Evolutionary conservation across 1,140 invertebrate species (phyloP), one percentile per base, ranked within the genome.

Genomic region (Diachasmimorpha longicaudata): DNA sequence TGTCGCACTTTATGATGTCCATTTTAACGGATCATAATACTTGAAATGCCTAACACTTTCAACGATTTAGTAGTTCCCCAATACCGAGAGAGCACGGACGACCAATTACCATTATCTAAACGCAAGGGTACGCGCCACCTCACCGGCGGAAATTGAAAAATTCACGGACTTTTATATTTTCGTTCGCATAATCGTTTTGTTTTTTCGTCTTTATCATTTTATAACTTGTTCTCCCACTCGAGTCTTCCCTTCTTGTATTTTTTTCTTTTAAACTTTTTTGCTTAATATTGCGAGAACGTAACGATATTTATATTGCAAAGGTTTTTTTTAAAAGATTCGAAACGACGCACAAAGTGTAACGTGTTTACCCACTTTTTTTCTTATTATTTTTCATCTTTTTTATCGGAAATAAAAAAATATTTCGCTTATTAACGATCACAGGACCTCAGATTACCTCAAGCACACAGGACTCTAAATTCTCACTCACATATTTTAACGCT

Each of bases 361-460:
- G 70, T 77, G 46, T 75, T 75, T 75, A 70, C 74, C 44, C 63
- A 52, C 71, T 73, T 72, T 68, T 68, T 72, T 71, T 52, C 16
- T 74, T 52, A 37, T 48, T 52, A 68, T 63, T 75, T 31, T 36
- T 68, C 31, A 46, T 68, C 36, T 68, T 36, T 75, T 67, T 68
- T 44, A 71, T 85, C 85, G 82, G 87, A 89, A 89, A 89, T 89
- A 89, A 89, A 89, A 89, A 89, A 89, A 89, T 89, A 89, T 89
- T 89, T 89, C 84, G 87, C 86, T 89, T 89, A 88, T 89, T 75
- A 89, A 89, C 87, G 87, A 89, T 89, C 88, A 89, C 88, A 89
- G 88, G 87, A 88, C 88, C 88, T 89, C 87, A 88, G 87, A 89
- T 89, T 87, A 88, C 83, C 85, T 86, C 86, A 89, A 86, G 83